A percentile compares a stretch with the other conserved stretches of the same genome.
Evolutionary conservation across 2,888 invertebrate genomes (phyloP).

Genomic region (Agrochola macilenta): DNA sequence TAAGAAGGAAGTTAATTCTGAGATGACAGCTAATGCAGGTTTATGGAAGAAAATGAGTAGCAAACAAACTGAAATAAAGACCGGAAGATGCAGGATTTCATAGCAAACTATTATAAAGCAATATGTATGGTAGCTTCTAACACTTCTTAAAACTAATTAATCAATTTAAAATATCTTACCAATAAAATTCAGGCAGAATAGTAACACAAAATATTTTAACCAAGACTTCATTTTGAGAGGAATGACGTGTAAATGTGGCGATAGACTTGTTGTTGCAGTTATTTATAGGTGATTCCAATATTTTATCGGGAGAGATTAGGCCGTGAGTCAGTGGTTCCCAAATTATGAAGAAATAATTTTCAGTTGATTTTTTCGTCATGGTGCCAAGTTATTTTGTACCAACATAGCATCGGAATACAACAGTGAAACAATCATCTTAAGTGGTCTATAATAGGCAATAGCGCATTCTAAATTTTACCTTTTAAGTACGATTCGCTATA

Average conservation of each 20-base stretch:
- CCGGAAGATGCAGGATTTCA: too few species aligned
- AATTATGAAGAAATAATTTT: background rate
- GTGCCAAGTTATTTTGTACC: too few species aligned
- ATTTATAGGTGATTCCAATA: conserved; percentile 6
- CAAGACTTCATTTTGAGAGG: conserved; percentile 20
- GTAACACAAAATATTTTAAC: conserved; percentile 22
- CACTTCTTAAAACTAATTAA: background rate
- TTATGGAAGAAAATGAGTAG: background rate
- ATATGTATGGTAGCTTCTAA: background rate
- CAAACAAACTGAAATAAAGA: background rate
- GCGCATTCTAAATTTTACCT: background rate
- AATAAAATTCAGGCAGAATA: conserved; percentile 7
- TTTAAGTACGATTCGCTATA: too few species aligned
- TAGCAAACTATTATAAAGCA: background rate
- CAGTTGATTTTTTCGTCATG: background rate
- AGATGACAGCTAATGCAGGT: background rate
- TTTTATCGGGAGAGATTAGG: background rate
- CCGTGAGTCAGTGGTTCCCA: conserved; percentile 28
- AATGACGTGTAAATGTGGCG: background rate
- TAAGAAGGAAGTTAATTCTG: background rate
- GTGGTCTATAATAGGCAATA: background rate
- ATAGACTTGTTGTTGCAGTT: background rate
- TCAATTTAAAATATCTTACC: conserved; percentile 6
- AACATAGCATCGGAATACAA: background rate
- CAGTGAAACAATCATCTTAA: too few species aligned